Percentiles rank a stretch among this genome's conserved stretches.
Conservation (phyloP, 2,113 vertebrate species). For the Montifringilla adamsi region DNA sequence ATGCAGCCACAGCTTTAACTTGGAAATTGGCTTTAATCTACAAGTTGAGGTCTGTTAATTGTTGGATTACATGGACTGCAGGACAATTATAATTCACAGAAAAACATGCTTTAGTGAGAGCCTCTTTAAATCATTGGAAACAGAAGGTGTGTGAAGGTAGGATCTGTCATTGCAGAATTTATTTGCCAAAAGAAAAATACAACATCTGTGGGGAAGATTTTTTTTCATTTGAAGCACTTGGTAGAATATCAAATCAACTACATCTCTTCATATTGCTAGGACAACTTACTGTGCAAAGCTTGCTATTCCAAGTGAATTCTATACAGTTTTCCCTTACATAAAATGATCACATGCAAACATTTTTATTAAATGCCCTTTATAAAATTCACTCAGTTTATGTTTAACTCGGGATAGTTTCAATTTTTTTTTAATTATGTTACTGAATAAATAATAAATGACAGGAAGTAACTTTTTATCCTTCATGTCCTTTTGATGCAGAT, state of each 20-base stretch:
- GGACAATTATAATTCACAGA: background rate
- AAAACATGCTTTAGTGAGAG: background rate
- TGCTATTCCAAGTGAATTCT: background rate
- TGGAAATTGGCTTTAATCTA: background rate
- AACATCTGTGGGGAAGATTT: background rate
- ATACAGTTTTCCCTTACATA: background rate
- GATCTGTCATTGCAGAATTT: background rate
- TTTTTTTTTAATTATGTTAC: background rate
- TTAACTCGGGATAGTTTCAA: background rate
- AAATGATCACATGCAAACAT: background rate
- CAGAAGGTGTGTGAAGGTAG: background rate
- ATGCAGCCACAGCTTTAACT: fast-evolving
- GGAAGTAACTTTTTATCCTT: background rate
- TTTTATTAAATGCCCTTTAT: background rate
- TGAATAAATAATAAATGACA: background rate
- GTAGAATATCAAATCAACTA: background rate
- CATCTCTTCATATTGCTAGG: background rate
- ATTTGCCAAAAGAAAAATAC: background rate
- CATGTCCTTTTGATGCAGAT: background rate
- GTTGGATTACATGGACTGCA: background rate
- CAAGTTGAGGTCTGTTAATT: background rate
- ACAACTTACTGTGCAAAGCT: background rate
- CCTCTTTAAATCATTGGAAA: background rate
- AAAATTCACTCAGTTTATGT: background rate
- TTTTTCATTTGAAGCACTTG: background rate